Evolutionary conservation across 1,140 invertebrate genomes (phyloP), one percentile per base, ranked within the genome.

Genomic region (Megalonaias nervosa): DNA sequence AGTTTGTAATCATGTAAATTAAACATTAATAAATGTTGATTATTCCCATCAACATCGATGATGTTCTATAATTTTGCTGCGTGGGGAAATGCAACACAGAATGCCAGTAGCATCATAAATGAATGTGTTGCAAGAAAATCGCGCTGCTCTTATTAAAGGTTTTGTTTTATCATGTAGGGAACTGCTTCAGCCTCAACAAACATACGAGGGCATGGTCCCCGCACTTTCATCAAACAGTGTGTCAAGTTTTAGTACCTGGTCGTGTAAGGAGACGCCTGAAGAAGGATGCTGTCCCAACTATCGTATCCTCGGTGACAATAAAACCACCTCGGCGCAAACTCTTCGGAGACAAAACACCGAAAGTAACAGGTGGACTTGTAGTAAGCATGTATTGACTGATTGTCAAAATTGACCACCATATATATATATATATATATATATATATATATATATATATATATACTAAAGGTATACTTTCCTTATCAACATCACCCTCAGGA

Each of bases 21-120:
- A 19, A 11, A 12, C n/a, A 67, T 19, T 38, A 15, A 5, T 67
- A 38, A 21, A 5, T 31, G 12, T 67, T 67, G 6, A 13, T 12
- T 67, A 56, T 69, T 69, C 67, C 48, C 38, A 69, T 69, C 38
- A 9, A 56, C 67, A 69, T 69, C 67, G 57, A 56, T 69, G 67
- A 19, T 69, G 67, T 69, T 38, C 57, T 15, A 38, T 55, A 9
- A 9, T 48, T 56, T 26, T 48, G 21, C 31, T 58, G 26, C 58
- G 60, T 14, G n/a, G 31, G 6, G 58, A 14, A 60, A 15, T 15
- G 26, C 26, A 26, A 60, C 15, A 60, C 58, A 16, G 59, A 31
- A 15, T 59, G 61, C 23, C 15, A 3, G 26, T 31, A 31, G 26
- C 21, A 60, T 71, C 61, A 38, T 59, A 56, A 59, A 71, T 60